Evolutionary conservation across 2,797 vertebrate genomes (phyloP).

Genomic region (Gallinago nigripennis): DNA sequence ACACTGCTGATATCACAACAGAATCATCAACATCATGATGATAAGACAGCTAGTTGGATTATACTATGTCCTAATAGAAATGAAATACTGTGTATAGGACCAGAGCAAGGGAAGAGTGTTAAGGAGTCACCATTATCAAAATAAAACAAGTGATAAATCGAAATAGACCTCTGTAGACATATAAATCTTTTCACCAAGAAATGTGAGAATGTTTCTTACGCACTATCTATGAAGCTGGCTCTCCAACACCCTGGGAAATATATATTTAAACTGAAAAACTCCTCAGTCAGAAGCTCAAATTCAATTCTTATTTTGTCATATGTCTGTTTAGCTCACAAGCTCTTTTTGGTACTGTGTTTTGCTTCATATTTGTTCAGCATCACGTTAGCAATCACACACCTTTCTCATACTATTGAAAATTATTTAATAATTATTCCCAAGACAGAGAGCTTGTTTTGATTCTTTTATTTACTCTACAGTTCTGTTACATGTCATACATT

Average conservation of each 20-base stretch:
- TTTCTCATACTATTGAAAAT: background rate
- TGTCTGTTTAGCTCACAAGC: background rate
- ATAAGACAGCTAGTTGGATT: background rate
- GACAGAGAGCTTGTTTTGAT: background rate
- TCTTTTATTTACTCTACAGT: conserved; percentile 31
- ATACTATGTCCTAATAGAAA: background rate
- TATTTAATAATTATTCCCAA: conserved; percentile 27
- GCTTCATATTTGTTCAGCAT: background rate
- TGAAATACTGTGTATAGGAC: background rate
- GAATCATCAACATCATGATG: background rate
- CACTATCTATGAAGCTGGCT: background rate
- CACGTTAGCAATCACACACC: background rate
- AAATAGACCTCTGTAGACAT: background rate
- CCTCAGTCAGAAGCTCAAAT: background rate
- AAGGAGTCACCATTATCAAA: background rate
- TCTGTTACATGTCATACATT: conserved; percentile 25
- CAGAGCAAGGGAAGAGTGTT: background rate
- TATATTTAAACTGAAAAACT: background rate
- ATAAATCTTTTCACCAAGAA: background rate
- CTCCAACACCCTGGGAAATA: background rate
- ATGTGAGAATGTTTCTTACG: background rate
- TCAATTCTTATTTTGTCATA: background rate
- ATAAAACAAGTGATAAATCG: background rate
- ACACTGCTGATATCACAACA: background rate
- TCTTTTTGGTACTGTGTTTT: background rate